These are phyloP conservation scores for Carcina quercana DNA, from an alignment of 2,888 invertebrate genomes.

Conservation along the genomic window DNA sequence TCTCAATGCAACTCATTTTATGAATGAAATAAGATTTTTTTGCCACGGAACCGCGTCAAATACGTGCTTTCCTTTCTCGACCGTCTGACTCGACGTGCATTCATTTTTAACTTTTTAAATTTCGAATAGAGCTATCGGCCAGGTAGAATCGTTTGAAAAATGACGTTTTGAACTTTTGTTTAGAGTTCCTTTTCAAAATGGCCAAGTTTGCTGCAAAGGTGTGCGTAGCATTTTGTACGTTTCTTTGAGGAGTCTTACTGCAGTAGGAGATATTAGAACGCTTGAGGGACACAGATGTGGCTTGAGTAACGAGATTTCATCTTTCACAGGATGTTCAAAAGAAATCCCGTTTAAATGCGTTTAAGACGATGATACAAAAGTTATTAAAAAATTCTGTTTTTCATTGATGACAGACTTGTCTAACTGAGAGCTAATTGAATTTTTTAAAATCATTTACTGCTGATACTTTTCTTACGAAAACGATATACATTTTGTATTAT, in stretches of 20 bases:
- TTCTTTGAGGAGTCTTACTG: conserved; percentile 37
- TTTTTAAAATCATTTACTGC: too few relatives aligned
- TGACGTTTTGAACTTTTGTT: background rate
- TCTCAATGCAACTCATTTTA: conserved; percentile 70
- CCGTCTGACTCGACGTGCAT: conserved; percentile 59
- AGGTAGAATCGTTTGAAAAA: background rate
- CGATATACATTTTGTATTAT: too few relatives aligned
- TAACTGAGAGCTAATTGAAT: too few relatives aligned
- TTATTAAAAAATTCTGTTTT: too few relatives aligned
- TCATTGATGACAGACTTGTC: too few relatives aligned
- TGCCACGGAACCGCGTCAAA: conserved; percentile 58
- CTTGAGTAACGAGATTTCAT: conserved; percentile 53
- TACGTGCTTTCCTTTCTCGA: conserved; percentile 69
- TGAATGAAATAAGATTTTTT: conserved; percentile 73
- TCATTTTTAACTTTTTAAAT: conserved; percentile 54
- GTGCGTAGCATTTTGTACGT: conserved; percentile 32
- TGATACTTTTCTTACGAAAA: too few relatives aligned
- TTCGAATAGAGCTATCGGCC: conserved; percentile 31
- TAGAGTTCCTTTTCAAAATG: background rate
- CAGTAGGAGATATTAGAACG: conserved; percentile 37
- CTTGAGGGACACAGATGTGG: conserved; percentile 50
- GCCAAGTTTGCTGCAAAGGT: conserved; percentile 19
- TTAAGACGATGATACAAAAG: too few relatives aligned
- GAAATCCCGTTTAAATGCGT: conserved; percentile 13
- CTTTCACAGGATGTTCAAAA: conserved; percentile 20